Evolutionary conservation across 2,888 invertebrate genomes (phyloP).

Genomic region (Ichneumon xanthorius): DNA sequence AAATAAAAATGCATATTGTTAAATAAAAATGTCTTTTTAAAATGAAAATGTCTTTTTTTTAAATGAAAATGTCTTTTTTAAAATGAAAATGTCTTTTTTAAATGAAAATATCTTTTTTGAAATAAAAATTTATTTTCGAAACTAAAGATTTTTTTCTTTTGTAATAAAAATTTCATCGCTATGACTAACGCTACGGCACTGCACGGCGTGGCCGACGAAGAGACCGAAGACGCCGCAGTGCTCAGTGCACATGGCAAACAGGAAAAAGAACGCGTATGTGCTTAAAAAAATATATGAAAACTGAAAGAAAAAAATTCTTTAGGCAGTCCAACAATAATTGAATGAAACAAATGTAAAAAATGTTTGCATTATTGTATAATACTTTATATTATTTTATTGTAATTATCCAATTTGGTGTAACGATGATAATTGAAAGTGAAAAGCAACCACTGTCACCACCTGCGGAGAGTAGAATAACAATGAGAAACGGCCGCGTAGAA

Average conservation of each 20-base stretch:
- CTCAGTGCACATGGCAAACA: no score
- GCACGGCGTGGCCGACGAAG: no score
- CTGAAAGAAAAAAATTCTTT: no score
- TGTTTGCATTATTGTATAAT: background rate
- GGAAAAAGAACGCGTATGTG: no score
- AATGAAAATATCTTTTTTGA: background rate
- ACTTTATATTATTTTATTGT: no score
- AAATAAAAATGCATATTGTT: background rate
- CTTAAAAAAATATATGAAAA: no score
- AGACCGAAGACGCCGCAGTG: no score
- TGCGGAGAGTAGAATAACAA: constrained; percentile 21
- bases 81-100: background rate
- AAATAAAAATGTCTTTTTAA: background rate
- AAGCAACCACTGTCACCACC: constrained; percentile 14
- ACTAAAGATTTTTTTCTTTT: background rate
- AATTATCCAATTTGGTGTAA: background rate
- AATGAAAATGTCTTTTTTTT: background rate
- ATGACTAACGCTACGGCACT: no score
- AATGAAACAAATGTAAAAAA: no score
- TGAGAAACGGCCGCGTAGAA: constrained; percentile 24
- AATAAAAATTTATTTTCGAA: background rate
- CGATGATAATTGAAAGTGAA: background rate
- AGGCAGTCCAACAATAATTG: no score
- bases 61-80: no score
- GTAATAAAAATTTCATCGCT: background rate